Conservation (phyloP, 2,797 vertebrate species). For the Otolemur crassicaudatus region DNA sequence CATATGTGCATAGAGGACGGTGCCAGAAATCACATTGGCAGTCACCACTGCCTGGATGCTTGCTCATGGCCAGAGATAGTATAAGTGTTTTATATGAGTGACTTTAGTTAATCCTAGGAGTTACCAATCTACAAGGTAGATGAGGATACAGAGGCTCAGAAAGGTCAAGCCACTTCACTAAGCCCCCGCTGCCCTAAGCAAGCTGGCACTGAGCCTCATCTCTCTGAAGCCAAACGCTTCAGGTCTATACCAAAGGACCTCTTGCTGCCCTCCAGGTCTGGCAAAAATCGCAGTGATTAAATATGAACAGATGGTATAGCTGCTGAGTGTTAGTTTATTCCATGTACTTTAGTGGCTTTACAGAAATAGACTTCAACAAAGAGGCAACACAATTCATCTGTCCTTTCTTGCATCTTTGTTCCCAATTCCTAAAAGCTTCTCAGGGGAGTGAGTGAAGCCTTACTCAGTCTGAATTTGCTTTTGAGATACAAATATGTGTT, state of each 20-base stretch:
- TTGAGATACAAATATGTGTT: constrained; percentile 4
- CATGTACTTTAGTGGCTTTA: background rate
- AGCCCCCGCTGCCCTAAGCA: background rate
- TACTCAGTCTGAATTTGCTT: background rate
- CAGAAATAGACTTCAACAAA: constrained; percentile 3
- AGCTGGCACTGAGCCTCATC: background rate
- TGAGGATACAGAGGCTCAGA: background rate
- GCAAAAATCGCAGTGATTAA: background rate
- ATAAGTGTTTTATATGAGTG: background rate
- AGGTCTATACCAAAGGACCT: background rate
- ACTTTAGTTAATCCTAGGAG: background rate
- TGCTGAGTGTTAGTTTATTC: background rate
- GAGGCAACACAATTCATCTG: background rate
- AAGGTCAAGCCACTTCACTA: background rate
- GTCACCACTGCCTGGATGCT: background rate
- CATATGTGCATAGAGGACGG: background rate
- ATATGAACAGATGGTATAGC: background rate
- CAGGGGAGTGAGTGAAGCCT: background rate
- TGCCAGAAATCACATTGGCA: background rate
- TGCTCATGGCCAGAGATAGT: background rate
- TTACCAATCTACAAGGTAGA: background rate
- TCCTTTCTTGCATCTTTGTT: background rate
- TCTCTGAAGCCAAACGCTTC: background rate
- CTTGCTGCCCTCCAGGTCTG: background rate
- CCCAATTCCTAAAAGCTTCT: background rate